These are phyloP conservation scores for Theristicus caerulescens DNA, from an alignment of 2,113 vertebrate species.

Conservation along the genomic window DNA sequence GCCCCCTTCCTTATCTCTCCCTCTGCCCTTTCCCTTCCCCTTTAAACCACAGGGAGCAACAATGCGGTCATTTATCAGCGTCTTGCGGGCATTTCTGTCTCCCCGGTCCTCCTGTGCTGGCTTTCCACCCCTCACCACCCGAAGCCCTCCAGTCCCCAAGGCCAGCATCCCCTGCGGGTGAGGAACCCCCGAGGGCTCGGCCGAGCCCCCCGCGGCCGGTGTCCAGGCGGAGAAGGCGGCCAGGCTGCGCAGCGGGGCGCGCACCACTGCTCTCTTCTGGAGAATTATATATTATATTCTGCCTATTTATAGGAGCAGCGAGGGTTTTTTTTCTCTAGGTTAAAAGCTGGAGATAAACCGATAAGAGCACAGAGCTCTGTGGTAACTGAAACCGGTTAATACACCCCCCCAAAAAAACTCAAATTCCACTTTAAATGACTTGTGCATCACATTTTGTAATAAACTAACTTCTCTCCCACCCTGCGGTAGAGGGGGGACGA, in stretches of 20 bases:
- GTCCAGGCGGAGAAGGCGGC: background rate
- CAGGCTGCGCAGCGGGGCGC: background rate
- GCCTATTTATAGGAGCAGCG: background rate
- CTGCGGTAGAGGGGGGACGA: background rate
- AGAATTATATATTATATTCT: background rate
- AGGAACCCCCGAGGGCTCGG: background rate
- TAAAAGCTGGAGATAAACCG: background rate
- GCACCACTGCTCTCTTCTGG: slow-evolving; percentile 66
- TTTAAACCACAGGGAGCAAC: slow-evolving; percentile 14
- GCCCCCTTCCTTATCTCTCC: slow-evolving; percentile 41
- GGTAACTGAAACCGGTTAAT: background rate
- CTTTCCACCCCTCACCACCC: background rate
- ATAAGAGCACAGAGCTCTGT: background rate
- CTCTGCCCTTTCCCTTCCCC: slow-evolving; percentile 37
- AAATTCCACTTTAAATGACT: background rate
- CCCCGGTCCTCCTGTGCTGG: background rate
- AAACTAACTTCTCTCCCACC: background rate
- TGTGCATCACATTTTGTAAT: background rate
- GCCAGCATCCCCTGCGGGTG: accelerated
- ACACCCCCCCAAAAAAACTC: background rate
- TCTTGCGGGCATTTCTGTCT: background rate
- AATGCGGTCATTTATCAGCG: background rate
- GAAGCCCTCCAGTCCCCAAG: accelerated
- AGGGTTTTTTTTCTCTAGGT: background rate
- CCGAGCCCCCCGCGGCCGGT: background rate